These are phyloP conservation scores for Cebus imitator DNA, from an alignment of 2,113 vertebrate species.

Conservation along the genomic window DNA sequence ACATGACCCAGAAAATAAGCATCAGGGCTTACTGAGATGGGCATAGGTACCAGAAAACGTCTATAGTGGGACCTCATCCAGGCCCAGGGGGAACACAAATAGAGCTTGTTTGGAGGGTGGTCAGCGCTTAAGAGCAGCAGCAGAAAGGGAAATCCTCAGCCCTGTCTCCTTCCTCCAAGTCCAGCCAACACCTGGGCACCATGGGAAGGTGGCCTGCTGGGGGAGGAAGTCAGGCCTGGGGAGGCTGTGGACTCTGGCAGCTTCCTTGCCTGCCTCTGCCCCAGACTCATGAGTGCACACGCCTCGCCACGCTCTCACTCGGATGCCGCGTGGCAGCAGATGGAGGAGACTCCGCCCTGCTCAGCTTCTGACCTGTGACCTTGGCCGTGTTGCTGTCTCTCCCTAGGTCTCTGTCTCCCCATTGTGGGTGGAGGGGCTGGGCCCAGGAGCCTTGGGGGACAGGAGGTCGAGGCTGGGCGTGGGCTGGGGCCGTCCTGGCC, in stretches of 20 bases:
- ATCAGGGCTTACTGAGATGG: neutral
- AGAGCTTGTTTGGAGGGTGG: neutral
- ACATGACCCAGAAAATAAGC: fast-evolving
- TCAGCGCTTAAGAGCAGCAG: neutral
- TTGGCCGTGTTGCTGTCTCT: neutral
- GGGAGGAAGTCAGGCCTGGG: no score
- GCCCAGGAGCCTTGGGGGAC: neutral
- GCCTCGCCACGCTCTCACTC: fast-evolving
- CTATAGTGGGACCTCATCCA: neutral
- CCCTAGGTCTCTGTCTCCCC: neutral
- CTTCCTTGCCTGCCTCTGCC: neutral
- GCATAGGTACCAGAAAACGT: neutral
- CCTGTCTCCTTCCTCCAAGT: neutral
- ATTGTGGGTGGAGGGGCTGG: neutral
- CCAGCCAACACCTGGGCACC: neutral
- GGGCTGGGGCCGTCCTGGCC: neutral
- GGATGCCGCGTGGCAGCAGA: fast-evolving
- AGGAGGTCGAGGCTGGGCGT: neutral
- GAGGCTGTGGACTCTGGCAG: neutral
- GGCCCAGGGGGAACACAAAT: neutral
- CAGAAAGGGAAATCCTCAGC: neutral
- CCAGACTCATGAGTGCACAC: neutral
- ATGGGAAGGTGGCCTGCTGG: fast-evolving
- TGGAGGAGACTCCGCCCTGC: no score
- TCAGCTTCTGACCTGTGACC: neutral